These are phyloP conservation scores for Carlito syrichta DNA, from an alignment of 2,113 vertebrate species.

Conservation along the genomic window DNA sequence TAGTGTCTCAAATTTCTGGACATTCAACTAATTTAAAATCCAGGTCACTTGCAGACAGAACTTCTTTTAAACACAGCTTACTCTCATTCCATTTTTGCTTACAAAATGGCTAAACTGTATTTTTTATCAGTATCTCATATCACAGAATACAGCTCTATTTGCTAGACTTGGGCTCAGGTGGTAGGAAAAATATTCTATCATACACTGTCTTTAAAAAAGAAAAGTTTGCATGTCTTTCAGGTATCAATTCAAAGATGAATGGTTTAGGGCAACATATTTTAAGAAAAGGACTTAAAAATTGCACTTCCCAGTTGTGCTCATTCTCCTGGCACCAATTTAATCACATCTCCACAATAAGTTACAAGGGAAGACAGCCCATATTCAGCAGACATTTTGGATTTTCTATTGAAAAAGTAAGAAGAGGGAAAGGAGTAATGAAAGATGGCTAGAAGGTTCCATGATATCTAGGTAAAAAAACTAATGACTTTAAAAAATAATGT, in stretches of 20 bases:
- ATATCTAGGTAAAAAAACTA: background rate
- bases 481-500: too few species aligned
- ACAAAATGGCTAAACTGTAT: background rate
- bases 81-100: background rate
- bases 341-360: background rate
- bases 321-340: background rate
- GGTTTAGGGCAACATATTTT: background rate
- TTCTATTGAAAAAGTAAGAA: background rate
- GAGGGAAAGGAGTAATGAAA: background rate
- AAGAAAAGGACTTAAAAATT: background rate
- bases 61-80: background rate
- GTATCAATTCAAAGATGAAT: background rate
- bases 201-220: background rate
- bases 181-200: background rate
- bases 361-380: background rate
- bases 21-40: constrained; percentile 22
- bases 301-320: background rate
- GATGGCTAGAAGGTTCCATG: background rate
- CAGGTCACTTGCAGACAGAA: background rate
- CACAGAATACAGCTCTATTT: background rate
- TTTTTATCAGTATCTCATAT: background rate
- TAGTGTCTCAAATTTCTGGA: background rate
- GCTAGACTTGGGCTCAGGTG: background rate
- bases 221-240: background rate
- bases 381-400: background rate